Conservation (phyloP, 2,888 invertebrate genomes). For the Oscheius sp. region DNA sequence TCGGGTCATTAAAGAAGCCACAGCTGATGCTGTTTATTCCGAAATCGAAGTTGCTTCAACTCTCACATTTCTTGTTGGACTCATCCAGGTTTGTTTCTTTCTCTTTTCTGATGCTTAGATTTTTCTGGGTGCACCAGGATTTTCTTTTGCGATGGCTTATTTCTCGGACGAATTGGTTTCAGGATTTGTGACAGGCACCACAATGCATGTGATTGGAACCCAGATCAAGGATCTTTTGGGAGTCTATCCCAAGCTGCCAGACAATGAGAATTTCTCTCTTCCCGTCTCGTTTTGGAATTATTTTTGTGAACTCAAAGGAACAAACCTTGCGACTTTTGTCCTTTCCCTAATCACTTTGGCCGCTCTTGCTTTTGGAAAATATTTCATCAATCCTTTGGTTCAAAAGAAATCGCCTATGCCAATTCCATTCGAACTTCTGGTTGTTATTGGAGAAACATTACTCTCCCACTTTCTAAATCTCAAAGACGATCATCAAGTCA, state of each 20-base stretch:
- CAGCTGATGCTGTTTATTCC: slow-evolving; percentile 72
- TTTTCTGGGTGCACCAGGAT: slow-evolving; percentile 79
- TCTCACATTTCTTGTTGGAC: slow-evolving; percentile 46
- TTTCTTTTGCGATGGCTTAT: slow-evolving; percentile 68
- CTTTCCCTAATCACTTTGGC: slow-evolving; percentile 32
- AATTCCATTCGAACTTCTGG: slow-evolving; percentile 57
- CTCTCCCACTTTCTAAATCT: not conserved
- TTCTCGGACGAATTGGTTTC: slow-evolving; percentile 61
- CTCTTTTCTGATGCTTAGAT: too few species aligned
- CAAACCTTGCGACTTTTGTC: slow-evolving; percentile 35
- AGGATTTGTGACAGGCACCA: slow-evolving; percentile 74
- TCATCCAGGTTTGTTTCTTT: too few species aligned
- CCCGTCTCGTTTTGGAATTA: not conserved
- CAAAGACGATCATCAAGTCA: not conserved
- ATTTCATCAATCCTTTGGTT: slow-evolving; percentile 25
- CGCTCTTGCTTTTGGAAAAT: slow-evolving; percentile 4
- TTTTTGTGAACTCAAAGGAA: not conserved
- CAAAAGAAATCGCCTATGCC: slow-evolving; percentile 38
- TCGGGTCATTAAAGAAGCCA: slow-evolving; percentile 39
- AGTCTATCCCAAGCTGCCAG: slow-evolving; percentile 16
- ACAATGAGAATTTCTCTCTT: slow-evolving; percentile 15
- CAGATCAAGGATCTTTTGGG: slow-evolving; percentile 73
- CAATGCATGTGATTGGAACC: slow-evolving; percentile 73
- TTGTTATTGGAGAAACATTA: slow-evolving; percentile 36
- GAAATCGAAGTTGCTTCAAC: slow-evolving; percentile 40